Conservation (phyloP, 2,113 vertebrate genomes). For the Alces alces region DNA sequence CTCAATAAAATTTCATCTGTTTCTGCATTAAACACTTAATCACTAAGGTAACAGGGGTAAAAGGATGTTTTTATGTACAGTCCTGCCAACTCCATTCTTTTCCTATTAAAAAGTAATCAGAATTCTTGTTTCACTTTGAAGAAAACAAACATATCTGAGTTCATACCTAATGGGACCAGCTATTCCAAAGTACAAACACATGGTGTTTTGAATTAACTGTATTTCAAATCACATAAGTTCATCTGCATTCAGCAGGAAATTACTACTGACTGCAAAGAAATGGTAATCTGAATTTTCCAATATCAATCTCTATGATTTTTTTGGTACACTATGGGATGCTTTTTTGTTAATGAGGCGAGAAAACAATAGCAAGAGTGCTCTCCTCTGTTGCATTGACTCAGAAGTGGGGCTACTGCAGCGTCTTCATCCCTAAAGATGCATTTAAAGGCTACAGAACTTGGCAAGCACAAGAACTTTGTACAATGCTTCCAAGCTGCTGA, state of each 20-base stretch:
- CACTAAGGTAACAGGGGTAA: not conserved
- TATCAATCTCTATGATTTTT: not conserved
- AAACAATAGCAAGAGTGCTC: not conserved
- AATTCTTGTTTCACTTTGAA: constrained; percentile 38
- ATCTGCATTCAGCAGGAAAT: not conserved
- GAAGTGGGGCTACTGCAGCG: not conserved
- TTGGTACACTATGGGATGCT: not conserved
- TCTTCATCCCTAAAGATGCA: not conserved
- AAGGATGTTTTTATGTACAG: not conserved
- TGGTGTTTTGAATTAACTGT: constrained; percentile 9
- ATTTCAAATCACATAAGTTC: constrained; percentile 19
- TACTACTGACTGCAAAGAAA: not conserved
- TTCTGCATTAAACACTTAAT: not conserved
- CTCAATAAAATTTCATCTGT: not conserved
- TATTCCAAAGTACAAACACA: not conserved
- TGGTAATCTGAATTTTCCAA: constrained; percentile 14
- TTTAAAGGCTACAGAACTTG: not conserved
- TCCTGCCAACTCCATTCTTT: not conserved
- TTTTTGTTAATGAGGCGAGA: constrained; percentile 21
- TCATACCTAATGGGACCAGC: not conserved
- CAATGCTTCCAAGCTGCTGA: not conserved
- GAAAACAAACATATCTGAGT: constrained; percentile 9
- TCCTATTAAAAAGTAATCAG: constrained; percentile 24
- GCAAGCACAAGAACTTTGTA: not conserved
- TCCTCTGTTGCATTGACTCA: not conserved